Percentiles rank a stretch among this genome's conserved stretches.
phyloP scores from a whole-genome alignment of 35 echinoderm and acorn worm genomes.

The Holothuria glaberrima region DNA sequence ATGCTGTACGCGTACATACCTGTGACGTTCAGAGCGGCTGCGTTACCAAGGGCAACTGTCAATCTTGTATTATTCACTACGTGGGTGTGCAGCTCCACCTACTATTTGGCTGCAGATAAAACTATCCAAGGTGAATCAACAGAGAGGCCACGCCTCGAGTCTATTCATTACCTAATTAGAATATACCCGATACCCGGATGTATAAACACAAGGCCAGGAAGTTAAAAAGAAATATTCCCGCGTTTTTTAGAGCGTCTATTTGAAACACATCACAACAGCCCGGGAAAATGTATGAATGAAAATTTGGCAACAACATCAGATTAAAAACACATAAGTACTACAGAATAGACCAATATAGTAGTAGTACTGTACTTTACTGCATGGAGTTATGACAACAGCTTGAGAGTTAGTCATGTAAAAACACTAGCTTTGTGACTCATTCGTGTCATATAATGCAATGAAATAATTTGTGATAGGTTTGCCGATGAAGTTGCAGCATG shows the following conservation, averaged over 20 bases:
- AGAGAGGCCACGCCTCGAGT: slow-evolving; percentile 20
- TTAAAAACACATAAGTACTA: too few relatives aligned
- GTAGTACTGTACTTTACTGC: too few relatives aligned
- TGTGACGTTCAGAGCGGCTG: slow-evolving; percentile 47
- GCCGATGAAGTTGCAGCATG: neutral
- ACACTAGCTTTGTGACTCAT: too few relatives aligned
- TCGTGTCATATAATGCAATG: neutral
- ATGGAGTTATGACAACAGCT: too few relatives aligned
- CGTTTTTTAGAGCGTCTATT: slow-evolving; percentile 57
- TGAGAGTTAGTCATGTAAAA: too few relatives aligned
- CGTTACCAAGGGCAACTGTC: slow-evolving; percentile 22
- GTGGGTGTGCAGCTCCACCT: neutral
- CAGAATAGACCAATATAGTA: too few relatives aligned
- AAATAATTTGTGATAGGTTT: neutral
- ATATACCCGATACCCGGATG: slow-evolving; percentile 15
- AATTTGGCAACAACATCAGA: neutral
- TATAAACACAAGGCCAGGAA: slow-evolving; percentile 8
- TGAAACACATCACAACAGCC: slow-evolving; percentile 10
- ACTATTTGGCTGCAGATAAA: neutral
- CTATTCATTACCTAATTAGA: slow-evolving; percentile 34
- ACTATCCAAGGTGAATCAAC: neutral
- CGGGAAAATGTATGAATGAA: slow-evolving; percentile 51
- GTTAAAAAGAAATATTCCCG: neutral
- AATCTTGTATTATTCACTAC: slow-evolving; percentile 21
- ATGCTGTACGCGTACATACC: slow-evolving; percentile 21